Percentiles rank a stretch among this genome's conserved stretches.
Conservation (phyloP, 2,113 vertebrate genomes). For the Sylvilagus bachmani region DNA sequence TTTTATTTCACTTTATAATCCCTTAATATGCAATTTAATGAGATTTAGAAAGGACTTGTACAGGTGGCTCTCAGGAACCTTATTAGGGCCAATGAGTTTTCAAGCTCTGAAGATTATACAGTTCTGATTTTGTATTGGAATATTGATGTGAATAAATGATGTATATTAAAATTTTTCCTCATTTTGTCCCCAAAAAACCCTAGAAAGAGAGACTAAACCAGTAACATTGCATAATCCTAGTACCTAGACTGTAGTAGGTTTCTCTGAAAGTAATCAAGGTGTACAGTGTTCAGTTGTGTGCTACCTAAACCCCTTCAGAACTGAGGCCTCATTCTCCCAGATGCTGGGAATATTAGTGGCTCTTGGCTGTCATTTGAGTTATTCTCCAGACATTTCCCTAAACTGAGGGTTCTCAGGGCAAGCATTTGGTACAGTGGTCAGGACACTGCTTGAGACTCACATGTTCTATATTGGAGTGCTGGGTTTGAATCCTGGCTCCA, state of each 20-base stretch:
- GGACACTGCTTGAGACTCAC: too few species aligned
- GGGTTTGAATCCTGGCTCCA: too few species aligned
- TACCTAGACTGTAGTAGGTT: not conserved
- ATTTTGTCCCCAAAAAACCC: not conserved
- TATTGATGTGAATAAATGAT: not conserved
- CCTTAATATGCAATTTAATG: not conserved
- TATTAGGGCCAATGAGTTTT: not conserved
- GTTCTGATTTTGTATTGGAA: conserved; percentile 27
- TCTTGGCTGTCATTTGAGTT: not conserved
- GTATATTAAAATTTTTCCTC: not conserved
- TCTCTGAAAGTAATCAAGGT: not conserved
- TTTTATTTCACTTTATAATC: conserved; percentile 41
- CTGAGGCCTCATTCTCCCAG: not conserved
- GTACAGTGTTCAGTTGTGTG: not conserved
- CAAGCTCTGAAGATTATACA: not conserved
- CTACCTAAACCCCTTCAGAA: not conserved
- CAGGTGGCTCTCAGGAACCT: not conserved
- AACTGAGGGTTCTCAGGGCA: conserved; percentile 11
- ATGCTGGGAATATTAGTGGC: not conserved
- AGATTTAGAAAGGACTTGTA: not conserved
- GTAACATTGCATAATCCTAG: not conserved
- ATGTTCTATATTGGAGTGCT: too few species aligned
- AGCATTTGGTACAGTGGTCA: too few species aligned
- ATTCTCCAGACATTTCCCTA: not conserved
- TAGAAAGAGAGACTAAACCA: conserved; percentile 24